Evolutionary conservation across 1,140 invertebrate species (phyloP), one percentile per base, ranked within the genome.

Genomic region (Colletes latitarsis): DNA sequence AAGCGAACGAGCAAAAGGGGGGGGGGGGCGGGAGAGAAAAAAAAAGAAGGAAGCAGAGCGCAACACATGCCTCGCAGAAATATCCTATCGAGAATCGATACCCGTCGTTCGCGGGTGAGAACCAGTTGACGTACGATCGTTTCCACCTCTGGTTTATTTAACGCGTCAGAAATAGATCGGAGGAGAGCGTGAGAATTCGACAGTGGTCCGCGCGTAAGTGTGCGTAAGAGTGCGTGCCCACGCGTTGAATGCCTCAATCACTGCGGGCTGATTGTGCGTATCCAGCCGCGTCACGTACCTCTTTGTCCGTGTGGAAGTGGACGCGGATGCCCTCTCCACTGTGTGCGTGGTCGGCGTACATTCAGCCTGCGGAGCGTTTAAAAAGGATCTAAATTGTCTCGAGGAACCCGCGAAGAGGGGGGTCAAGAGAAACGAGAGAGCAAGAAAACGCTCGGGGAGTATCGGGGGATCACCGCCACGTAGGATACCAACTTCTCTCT

Each of bases 221-320:
- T 77, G 81, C 58, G 86, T 68, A 81, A 77, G 82, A 86, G 81
- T 87, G 85, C 82, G 84, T 88, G 87, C 81, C 87, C 85, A 88
- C 85, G 88, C 84, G 84, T 88, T 90, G 81, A 90, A 90, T 89
- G 88, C 88, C 85, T 90, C 89, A 90, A 90, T 90, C 89, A 90
- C 89, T 90, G 89, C 88, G 88, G 89, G 89, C 84, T 88, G 89
- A 90, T 90, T 90, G 89, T 90, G 82, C 82, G 85, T 88, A 87
- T 88, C 87, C 88, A 88, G 87, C 85, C 88, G 87, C 84, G 84
- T 84, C 88, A 85, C 82, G 87, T 89, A 79, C 71, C 82, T 79
- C 82, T 82, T 87, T 87, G 72, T 87, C 63, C 73, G 62, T 82
- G 68, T 79, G 81, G 87, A 84, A 88, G 68, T 86, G 81, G 66